Base-by-base conservation (phyloP, 2,113 vertebrate genomes). In the Ancistrus triradiatus region DNA sequence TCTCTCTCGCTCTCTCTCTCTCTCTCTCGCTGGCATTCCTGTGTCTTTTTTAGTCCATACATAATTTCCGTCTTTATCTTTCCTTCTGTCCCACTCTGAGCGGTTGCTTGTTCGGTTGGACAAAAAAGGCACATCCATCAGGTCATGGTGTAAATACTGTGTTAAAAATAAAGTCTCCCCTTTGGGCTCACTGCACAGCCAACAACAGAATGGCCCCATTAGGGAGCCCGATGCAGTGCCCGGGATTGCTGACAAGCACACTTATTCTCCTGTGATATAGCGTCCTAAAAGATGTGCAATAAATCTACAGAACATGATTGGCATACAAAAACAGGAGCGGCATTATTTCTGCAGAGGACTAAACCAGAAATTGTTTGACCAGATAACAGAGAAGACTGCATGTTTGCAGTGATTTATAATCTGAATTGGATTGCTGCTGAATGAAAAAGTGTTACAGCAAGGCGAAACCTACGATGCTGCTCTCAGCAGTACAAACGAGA, bases 201-300 rank as follows among this genome's bases (percentile, higher is more conserved):
- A 71, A 56, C 59, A 64, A 57, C 63, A 65, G 49, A 75, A 60
- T 68, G 15, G 64, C 35, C 38, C 43, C 60, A 71, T 75, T 71
- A 75, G 47, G 28, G 19, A 61, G 51, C 44, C 43, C 11, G 47
- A 33, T 28, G 25, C 14, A 17, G 18, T 21, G 2, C 25, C 47
- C 49, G 38, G 65, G 17, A 73, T 59, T 55, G 64, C 73, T 74
- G 68, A 68, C 59, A 67, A 52, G n/a, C 50, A 35, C 21, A 22
- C 47, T 50, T 48, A 50, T 56, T 66, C 63, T 33, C 50, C 24
- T 53, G 24, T 64, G 35, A 69, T 60, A 24, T 46, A 69, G 17
- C 25, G 40, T 35, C 42, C 14, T 14, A 43, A 65, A 60, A 60
- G 60, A 63, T 27, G 21, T 48, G 57, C 28, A 53, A 55, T 68